A percentile compares a stretch with the other conserved stretches of the same genome.
phyloP scores from a whole-genome alignment of 2,797 vertebrate genomes.

The Orientallactaga sibirica region DNA sequence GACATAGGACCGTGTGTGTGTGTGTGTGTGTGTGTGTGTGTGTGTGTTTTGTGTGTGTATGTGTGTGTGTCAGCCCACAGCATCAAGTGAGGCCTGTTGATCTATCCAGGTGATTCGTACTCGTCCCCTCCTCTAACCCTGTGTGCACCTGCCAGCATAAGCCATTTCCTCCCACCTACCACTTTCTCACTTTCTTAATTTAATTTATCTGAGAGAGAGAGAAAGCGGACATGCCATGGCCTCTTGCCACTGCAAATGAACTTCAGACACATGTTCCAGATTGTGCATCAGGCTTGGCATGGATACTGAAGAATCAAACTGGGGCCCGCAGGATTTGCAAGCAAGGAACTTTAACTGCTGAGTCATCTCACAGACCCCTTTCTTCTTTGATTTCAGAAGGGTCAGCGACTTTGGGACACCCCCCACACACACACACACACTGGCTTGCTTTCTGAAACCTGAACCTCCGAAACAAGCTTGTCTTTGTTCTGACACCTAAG shows the following conservation, averaged over 20 bases:
- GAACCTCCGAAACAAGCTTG: neutral
- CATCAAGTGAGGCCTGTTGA: neutral
- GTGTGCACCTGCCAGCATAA: neutral
- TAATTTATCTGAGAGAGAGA: too few relatives aligned
- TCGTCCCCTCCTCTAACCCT: neutral
- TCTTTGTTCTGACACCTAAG: neutral
- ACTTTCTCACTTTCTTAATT: too few relatives aligned
- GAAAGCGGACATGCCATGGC: too few relatives aligned
- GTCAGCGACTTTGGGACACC: neutral
- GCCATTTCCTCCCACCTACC: neutral
- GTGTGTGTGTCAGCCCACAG: neutral
- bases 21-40: too few relatives aligned
- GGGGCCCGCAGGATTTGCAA: too few relatives aligned
- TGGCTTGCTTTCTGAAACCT: neutral
- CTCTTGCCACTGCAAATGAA: too few relatives aligned
- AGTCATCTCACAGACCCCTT: neutral
- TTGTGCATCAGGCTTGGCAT: too few relatives aligned
- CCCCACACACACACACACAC: neutral
- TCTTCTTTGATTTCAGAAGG: constrained; percentile 27
- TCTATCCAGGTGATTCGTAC: neutral
- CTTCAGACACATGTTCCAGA: too few relatives aligned
- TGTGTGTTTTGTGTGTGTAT: too few relatives aligned
- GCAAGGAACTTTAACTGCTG: too few relatives aligned
- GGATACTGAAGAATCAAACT: too few relatives aligned
- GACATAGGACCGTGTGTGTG: neutral